Conservation (phyloP, 2,797 vertebrate species). For the Rhabdomys pumilio region DNA sequence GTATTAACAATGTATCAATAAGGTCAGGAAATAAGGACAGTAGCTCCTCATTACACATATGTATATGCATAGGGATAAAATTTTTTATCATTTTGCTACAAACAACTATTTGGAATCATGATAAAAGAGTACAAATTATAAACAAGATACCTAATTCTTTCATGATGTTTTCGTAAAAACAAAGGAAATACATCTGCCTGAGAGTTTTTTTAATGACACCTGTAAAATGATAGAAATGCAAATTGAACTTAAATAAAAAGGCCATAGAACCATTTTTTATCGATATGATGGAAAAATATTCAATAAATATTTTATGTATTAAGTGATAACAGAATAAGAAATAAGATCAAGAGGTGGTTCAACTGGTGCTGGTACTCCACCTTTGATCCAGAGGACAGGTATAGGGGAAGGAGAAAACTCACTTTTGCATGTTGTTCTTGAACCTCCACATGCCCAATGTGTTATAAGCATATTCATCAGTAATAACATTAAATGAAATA, state of each 20-base stretch:
- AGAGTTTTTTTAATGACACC: constrained; percentile 28
- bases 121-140: background rate
- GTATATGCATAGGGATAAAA: too few species aligned
- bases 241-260: background rate
- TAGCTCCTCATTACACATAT: constrained; percentile 79
- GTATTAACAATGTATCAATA: constrained; percentile 89
- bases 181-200: background rate
- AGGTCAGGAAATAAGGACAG: constrained; percentile 87
- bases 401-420: background rate
- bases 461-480: background rate
- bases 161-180: background rate
- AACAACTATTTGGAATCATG: constrained; percentile 28
- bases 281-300: background rate
- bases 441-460: background rate
- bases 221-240: constrained; percentile 41
- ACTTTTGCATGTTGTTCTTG: background rate
- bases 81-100: constrained; percentile 42
- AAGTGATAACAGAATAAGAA: constrained; percentile 32
- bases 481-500: too few species aligned
- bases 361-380: background rate
- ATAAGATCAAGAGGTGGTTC: background rate
- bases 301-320: background rate
- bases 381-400: background rate
- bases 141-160: constrained; percentile 6
- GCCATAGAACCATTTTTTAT: background rate